Evolutionary conservation across 2,888 invertebrate species (phyloP).

Genomic region (Diaphora mendica): DNA sequence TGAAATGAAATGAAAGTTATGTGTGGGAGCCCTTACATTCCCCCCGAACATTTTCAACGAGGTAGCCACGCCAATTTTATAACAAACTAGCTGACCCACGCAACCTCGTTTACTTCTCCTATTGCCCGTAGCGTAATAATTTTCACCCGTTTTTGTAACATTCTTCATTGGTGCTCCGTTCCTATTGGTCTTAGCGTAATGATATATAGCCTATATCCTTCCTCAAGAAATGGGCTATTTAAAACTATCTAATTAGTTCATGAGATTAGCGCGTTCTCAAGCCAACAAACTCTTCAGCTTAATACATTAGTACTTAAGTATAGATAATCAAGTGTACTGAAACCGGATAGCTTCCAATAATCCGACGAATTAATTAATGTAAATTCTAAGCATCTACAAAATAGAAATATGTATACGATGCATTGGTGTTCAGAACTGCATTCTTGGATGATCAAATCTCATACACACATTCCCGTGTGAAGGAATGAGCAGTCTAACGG

Average conservation of each 20-base stretch:
- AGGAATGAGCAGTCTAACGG: constrained; percentile 58
- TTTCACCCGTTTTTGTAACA: too few species aligned
- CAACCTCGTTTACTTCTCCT: too few species aligned
- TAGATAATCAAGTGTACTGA: not conserved
- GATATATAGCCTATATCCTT: too few species aligned
- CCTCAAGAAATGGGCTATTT: too few species aligned
- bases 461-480: constrained; percentile 18
- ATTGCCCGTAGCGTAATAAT: too few species aligned
- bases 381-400: constrained; percentile 5
- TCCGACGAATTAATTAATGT: not conserved
- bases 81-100: not conserved
- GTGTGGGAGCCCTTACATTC: not conserved
- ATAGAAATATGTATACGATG: not conserved
- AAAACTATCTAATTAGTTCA: too few species aligned
- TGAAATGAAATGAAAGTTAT: too few species aligned
- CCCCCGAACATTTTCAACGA: not conserved
- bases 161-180: too few species aligned
- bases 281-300: not conserved
- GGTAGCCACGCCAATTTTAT: not conserved
- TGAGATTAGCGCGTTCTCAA: too few species aligned
- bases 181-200: too few species aligned
- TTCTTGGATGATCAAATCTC: too few species aligned
- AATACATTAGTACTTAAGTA: too few species aligned
- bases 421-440: constrained; percentile 11
- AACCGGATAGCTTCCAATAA: not conserved